Evolutionary conservation across 1,140 invertebrate species (phyloP), one percentile per base, ranked within the genome.

Genomic region (Drosophila repletoides): DNA sequence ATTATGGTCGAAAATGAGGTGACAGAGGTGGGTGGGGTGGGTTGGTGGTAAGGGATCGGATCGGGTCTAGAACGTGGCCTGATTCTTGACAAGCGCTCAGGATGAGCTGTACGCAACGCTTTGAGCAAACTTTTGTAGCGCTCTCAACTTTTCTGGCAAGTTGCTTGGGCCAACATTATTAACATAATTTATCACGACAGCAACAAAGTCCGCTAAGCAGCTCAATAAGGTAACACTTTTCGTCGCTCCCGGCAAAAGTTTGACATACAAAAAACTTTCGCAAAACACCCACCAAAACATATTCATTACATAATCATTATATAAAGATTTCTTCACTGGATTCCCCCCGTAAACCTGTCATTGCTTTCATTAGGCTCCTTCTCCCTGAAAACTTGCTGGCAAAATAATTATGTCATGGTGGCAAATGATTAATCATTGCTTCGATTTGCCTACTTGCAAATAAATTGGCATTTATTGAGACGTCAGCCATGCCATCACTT

Each of bases 181-280:
- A 84, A 84, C 79, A 84, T 84, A 84, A 86, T 84, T 84, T 84
- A 84, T 84, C 79, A 84, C 70, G 80, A 86, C 77, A 56, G 79
- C 77, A 63, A 72, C 80, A 83, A 72, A 48, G 51, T 53, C 49
- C 60, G 48, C 56, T 24, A 21, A 55, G 52, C 48, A 63, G 76
- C 75, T 70, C 79, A 84, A 84, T 84, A 84, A 86, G 80, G 80
- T 84, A 84, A 79, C 79, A 84, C 79, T 83, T 83, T 76, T 63
- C 46, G 68, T 45, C 29, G 7, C n/a, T 40, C 10, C 24, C 17
- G 5, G 1, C 4, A 49, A 69, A 22, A 55, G 17, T 49, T 55
- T 71, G 33, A 5, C n/a, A 7, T 3, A 12, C 19, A 43, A 33
- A 49, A 70, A 72, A 36, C 29, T 77, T 72, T 66, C n/a, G 22